Evolutionary conservation across 2,888 invertebrate genomes (phyloP).

Genomic region (Laspeyria flexula): DNA sequence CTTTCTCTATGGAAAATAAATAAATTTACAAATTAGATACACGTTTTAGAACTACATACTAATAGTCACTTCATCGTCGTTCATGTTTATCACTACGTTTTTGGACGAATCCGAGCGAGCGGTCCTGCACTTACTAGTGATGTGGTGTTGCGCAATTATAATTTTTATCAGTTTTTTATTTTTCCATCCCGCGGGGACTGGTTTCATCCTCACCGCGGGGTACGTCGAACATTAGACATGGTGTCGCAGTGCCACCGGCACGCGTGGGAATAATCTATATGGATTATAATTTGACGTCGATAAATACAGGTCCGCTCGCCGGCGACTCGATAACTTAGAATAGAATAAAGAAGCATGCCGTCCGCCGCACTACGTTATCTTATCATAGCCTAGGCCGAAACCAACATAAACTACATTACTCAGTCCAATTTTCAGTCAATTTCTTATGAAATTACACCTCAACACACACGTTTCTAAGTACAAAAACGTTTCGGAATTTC

Average conservation of each 20-base stretch:
- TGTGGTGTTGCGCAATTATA: slow-evolving; percentile 37
- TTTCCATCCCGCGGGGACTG: slow-evolving; percentile 41
- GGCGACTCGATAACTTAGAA: slow-evolving; percentile 57
- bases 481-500: slow-evolving; percentile 68
- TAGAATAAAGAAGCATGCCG: slow-evolving; percentile 76
- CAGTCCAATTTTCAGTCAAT: slow-evolving; percentile 86
- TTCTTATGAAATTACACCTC: slow-evolving; percentile 81
- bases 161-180: slow-evolving; percentile 27
- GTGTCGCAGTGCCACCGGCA: slow-evolving; percentile 34
- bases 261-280: slow-evolving; percentile 29
- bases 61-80: slow-evolving; percentile 79
- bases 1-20: slow-evolving; percentile 86
- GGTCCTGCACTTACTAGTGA: slow-evolving; percentile 40
- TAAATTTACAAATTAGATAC: slow-evolving; percentile 86
- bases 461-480: slow-evolving; percentile 76
- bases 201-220: slow-evolving; percentile 38
- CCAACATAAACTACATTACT: slow-evolving; percentile 82
- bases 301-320: slow-evolving; percentile 56
- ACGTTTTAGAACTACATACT: slow-evolving; percentile 78
- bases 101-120: slow-evolving; percentile 62
- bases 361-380: slow-evolving; percentile 76
- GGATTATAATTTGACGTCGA: slow-evolving; percentile 34
- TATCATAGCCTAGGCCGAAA: slow-evolving; percentile 82
- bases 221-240: slow-evolving; percentile 12
- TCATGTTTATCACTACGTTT: slow-evolving; percentile 75